A percentile compares a stretch with the other conserved stretches of the same genome.
phyloP scores from a whole-genome alignment of 2,113 vertebrate species.

The Prinia subflava region DNA sequence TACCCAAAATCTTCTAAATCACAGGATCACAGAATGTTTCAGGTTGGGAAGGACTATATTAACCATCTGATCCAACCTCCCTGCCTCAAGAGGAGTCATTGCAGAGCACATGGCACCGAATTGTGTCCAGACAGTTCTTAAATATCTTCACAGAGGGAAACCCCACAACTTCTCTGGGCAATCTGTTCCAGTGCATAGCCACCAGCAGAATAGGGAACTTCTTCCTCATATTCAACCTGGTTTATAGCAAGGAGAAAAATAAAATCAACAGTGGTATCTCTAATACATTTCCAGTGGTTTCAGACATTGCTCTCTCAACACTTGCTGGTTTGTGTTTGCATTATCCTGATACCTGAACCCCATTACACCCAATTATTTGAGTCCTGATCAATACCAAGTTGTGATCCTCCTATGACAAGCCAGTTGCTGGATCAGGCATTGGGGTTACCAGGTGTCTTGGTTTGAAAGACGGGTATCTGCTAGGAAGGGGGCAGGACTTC shows the following conservation, averaged over 20 bases:
- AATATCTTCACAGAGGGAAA: neutral
- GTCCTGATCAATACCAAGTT: neutral
- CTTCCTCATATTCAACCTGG: neutral
- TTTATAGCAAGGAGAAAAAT: neutral
- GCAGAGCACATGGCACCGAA: neutral
- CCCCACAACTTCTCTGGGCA: neutral
- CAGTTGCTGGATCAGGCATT: neutral
- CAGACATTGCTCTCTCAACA: neutral
- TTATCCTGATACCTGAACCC: neutral
- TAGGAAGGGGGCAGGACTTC: no score
- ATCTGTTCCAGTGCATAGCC: neutral
- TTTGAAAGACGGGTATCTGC: no score
- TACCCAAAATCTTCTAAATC: neutral
- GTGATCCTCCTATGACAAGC: neutral
- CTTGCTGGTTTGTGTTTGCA: neutral
- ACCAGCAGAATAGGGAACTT: neutral
- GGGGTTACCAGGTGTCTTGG: accelerated
- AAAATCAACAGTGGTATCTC: neutral
- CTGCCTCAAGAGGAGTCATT: neutral
- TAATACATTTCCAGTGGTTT: neutral
- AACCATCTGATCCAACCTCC: neutral
- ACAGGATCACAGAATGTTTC: neutral
- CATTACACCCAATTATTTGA: neutral
- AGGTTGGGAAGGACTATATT: neutral
- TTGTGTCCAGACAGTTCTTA: neutral